These are phyloP conservation scores for Amphimallon solstitiale DNA, from an alignment of 2,888 invertebrate genomes.

Conservation along the genomic window DNA sequence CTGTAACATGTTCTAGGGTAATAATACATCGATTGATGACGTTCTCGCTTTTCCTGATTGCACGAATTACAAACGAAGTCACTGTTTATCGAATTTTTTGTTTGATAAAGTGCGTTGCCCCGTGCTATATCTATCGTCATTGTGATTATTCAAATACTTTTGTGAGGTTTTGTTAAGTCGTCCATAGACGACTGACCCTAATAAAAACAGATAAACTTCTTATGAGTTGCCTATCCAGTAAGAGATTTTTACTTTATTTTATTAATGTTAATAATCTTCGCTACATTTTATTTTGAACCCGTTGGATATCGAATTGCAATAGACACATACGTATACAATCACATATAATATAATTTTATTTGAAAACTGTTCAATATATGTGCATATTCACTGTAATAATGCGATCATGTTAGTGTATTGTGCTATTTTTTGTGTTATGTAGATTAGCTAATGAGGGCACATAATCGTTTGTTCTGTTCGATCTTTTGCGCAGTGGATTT, in stretches of 20 bases:
- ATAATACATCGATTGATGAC: not conserved
- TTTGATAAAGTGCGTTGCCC: constrained; percentile 35
- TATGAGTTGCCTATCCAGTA: constrained; percentile 13
- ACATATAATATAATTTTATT: no score
- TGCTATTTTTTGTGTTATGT: not conserved
- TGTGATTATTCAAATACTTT: constrained; percentile 28
- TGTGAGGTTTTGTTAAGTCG: constrained; percentile 24
- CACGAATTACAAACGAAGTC: constrained; percentile 3
- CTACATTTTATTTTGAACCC: constrained; percentile 14
- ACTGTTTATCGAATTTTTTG: constrained; percentile 31
- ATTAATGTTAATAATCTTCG: constrained; percentile 8
- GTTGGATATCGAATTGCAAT: constrained; percentile 15
- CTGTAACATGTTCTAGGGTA: not conserved
- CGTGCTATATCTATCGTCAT: constrained; percentile 16
- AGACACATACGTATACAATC: not conserved
- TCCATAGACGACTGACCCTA: constrained; percentile 29
- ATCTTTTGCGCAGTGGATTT: not conserved
- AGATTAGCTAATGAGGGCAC: constrained; percentile 9
- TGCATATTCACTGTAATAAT: not conserved
- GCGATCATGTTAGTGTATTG: not conserved
- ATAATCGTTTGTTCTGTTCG: not conserved
- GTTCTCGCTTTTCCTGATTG: constrained; percentile 9
- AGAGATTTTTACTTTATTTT: constrained; percentile 18
- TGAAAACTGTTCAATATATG: no score
- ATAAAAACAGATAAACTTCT: constrained; percentile 26